Percentiles rank a stretch among this genome's conserved stretches.
Conservation (phyloP, 1,140 invertebrate species). For the Acromyrmex echinatior region DNA sequence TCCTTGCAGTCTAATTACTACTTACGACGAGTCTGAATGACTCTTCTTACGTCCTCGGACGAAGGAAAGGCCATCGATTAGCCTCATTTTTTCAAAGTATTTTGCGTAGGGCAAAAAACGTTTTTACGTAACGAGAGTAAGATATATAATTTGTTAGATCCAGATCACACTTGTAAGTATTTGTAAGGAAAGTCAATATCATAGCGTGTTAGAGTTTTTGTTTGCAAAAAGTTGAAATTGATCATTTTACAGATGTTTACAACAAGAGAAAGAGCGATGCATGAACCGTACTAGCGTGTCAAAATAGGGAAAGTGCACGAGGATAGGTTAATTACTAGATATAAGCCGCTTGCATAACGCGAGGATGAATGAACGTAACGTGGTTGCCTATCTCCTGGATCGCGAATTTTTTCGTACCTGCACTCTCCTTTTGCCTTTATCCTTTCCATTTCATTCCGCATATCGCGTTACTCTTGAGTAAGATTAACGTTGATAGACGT, state of each 20-base stretch:
- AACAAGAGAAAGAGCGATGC: neutral
- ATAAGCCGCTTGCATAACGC: conserved; percentile 36
- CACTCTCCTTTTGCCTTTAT: neutral
- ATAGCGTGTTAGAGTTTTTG: conserved; percentile 8
- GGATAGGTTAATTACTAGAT: conserved; percentile 46
- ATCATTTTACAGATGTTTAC: conserved; percentile 38
- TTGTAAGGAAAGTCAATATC: conserved; percentile 33
- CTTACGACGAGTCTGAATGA: neutral
- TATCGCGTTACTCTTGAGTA: neutral
- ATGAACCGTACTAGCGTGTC: conserved; percentile 33
- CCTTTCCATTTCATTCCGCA: conserved; percentile 26
- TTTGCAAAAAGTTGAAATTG: neutral
- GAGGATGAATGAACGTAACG: conserved; percentile 54
- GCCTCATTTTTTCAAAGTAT: neutral
- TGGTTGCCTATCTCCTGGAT: conserved; percentile 29
- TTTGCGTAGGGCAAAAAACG: conserved; percentile 13
- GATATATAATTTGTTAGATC: neutral
- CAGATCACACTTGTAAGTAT: conserved; percentile 1
- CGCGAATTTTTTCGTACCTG: conserved; percentile 7
- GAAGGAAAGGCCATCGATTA: neutral
- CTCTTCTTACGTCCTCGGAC: neutral
- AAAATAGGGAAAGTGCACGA: conserved; percentile 58
- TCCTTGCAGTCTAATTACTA: neutral
- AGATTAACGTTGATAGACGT: neutral
- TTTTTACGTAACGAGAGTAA: conserved; percentile 29